phyloP scores from a whole-genome alignment of 2,797 vertebrate genomes.

The Karalla daura region DNA sequence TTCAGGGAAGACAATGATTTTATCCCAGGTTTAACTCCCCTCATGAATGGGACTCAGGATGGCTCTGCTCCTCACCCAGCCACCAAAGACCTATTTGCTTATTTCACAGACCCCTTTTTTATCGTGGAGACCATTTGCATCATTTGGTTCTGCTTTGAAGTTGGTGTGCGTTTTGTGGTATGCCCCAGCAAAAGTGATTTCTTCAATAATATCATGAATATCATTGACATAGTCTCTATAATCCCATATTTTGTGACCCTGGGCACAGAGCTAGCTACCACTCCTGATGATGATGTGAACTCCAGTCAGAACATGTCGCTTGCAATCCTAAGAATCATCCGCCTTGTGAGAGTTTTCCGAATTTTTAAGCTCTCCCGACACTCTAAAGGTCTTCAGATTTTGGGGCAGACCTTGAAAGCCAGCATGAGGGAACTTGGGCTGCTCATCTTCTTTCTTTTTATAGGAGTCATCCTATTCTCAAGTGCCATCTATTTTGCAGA shows the following conservation, averaged over 20 bases:
- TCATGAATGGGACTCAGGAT: slow-evolving; percentile 78
- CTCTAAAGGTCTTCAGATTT: slow-evolving; percentile 94
- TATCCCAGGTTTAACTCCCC: slow-evolving; percentile 33
- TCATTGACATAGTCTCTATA: slow-evolving; percentile 97
- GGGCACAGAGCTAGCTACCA: slow-evolving; percentile 92
- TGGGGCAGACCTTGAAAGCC: slow-evolving; percentile 93
- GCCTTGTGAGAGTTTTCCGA: slow-evolving; percentile 94
- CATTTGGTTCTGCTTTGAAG: slow-evolving; percentile 97
- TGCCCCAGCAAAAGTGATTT: slow-evolving; percentile 97
- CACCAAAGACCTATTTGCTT: slow-evolving; percentile 72
- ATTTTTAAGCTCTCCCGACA: slow-evolving; percentile 97
- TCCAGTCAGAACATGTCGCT: slow-evolving; percentile 95
- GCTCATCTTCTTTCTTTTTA: slow-evolving; percentile 98
- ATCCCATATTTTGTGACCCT: slow-evolving; percentile 97
- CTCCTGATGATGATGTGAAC: slow-evolving; percentile 84
- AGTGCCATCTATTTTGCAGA: slow-evolving; percentile 99
- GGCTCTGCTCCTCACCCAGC: slow-evolving; percentile 67
- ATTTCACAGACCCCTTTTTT: slow-evolving; percentile 96
- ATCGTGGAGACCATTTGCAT: slow-evolving; percentile 96
- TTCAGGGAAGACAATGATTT: slow-evolving; percentile 91
- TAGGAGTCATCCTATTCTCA: slow-evolving; percentile 98
- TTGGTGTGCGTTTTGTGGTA: slow-evolving; percentile 90
- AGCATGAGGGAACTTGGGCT: slow-evolving; percentile 93
- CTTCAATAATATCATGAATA: slow-evolving; percentile 98
- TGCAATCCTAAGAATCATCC: slow-evolving; percentile 94